phyloP scores from a whole-genome alignment of 2,888 invertebrate species.

The Stenoptilia bipunctidactyla region DNA sequence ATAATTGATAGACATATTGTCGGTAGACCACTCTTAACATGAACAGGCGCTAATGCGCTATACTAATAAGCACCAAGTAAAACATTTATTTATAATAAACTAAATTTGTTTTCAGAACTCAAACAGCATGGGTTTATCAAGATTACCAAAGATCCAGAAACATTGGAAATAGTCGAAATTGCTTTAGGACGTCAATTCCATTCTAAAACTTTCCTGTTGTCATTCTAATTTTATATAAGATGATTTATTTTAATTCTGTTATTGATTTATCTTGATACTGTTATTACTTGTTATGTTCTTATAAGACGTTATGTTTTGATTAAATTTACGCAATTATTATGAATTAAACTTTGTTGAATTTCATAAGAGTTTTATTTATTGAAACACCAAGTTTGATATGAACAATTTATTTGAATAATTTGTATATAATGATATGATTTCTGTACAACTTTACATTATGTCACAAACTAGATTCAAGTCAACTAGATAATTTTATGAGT shows the following conservation, averaged over 20 bases:
- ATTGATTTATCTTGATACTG: background rate
- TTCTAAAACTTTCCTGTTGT: no score
- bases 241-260: slow-evolving; percentile 4
- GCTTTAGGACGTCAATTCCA: no score
- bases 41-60: no score
- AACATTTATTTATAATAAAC: no score
- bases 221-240: background rate
- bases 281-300: slow-evolving; percentile 3
- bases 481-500: slow-evolving; percentile 65
- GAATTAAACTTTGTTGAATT: no score
- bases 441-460: slow-evolving; percentile 64
- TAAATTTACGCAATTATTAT: no score
- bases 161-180: slow-evolving; percentile 37
- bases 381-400: slow-evolving; percentile 44
- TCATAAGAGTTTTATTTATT: slow-evolving; percentile 14
- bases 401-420: slow-evolving; percentile 69
- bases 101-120: slow-evolving; percentile 33
- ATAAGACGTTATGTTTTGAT: background rate
- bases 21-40: no score
- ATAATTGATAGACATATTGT: no score
- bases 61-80: no score
- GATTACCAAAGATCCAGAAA: slow-evolving; percentile 30
- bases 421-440: slow-evolving; percentile 69
- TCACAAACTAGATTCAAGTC: slow-evolving; percentile 66
- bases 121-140: slow-evolving; percentile 42